Evolutionary conservation across 2,888 invertebrate species (phyloP), one percentile per base, ranked within the genome.

Genomic region (Branchellion lobata): DNA sequence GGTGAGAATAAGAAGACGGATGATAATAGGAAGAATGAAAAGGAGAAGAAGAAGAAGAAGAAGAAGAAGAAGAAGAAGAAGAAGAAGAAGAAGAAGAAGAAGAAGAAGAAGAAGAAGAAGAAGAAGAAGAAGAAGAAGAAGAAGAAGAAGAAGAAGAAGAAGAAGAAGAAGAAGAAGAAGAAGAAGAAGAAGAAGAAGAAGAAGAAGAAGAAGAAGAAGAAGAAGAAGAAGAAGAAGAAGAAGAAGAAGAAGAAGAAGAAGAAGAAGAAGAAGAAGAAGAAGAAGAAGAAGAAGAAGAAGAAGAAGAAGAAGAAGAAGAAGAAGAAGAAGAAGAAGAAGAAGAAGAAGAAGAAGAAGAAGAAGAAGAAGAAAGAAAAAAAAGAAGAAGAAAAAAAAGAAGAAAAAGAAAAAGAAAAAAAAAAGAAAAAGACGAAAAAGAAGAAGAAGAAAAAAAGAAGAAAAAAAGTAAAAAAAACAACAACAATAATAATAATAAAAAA

Each of bases 81-180:
- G 68, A 74, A 68, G 68, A 74, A 34, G 78, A 31, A 78, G 78
- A 31, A 72, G 78, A 74, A 68, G 61, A 74, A 27, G 78, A 24
- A 71, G 57, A 27, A 29, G 11, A 29, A 5, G 72, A 29, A n/a
- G 27, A 57, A 51, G 51, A 57, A 75, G 75, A 57, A 75, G 75
- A 57, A 75, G 75, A 57, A 75, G 40, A 36, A 79, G 68, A 78
- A 79, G 73, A 78, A 79, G 40, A 78, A 77, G 73, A 36, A 47
- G 68, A 27, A 71, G 78, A 29, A 71, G 78, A 27, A 71, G 68
- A 74, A 68, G 68, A 74, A 34, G 78, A 31, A 78, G 78, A 31
- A 72, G 78, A 74, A 68, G 61, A 74, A 27, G 78, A 24, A 71
- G 57, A 27, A 29, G 57, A n/a, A 33, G 61, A 29, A 69, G 36